These are phyloP conservation scores for Acrobeloides nanus DNA, from an alignment of 2,888 invertebrate species.

Conservation along the genomic window DNA sequence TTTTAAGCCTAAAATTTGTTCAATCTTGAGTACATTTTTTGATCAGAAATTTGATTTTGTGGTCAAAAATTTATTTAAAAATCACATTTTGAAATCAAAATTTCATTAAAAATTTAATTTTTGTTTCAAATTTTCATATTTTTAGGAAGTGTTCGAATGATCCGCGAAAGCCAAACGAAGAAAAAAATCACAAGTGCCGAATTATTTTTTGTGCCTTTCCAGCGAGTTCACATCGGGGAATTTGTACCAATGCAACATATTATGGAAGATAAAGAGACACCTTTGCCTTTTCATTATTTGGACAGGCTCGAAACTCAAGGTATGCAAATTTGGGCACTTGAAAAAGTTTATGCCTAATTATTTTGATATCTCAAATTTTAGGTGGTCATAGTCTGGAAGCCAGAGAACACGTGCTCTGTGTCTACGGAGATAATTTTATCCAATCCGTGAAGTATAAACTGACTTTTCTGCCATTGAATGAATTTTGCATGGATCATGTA, in stretches of 20 bases:
- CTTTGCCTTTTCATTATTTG: conserved; percentile 48
- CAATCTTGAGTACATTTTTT: too few relatives aligned
- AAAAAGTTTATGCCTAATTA: not conserved
- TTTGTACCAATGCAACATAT: conserved; percentile 34
- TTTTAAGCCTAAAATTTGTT: too few relatives aligned
- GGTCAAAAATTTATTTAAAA: too few relatives aligned
- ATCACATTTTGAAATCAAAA: not conserved
- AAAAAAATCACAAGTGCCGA: conserved; percentile 49
- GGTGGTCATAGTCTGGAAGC: conserved; percentile 39
- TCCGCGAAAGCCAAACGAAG: conserved; percentile 47
- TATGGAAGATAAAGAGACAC: conserved; percentile 53
- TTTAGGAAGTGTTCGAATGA: conserved; percentile 48
- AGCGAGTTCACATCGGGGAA: conserved; percentile 46
- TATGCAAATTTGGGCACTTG: conserved; percentile 3
- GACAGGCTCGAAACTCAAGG: conserved; percentile 45
- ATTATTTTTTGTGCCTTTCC: conserved; percentile 53
- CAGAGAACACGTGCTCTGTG: conserved; percentile 46
- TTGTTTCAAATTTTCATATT: not conserved
- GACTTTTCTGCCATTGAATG: conserved; percentile 39
- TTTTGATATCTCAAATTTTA: conserved; percentile 11
- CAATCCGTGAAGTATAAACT: conserved; percentile 47
- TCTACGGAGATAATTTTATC: conserved; percentile 54
- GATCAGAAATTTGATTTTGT: too few relatives aligned
- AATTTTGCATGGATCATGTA: conserved; percentile 22
- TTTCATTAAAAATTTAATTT: not conserved